These are phyloP conservation scores for Melanotaenia parkinsoni DNA, from an alignment of 2,797 vertebrate species.

Conservation along the genomic window DNA sequence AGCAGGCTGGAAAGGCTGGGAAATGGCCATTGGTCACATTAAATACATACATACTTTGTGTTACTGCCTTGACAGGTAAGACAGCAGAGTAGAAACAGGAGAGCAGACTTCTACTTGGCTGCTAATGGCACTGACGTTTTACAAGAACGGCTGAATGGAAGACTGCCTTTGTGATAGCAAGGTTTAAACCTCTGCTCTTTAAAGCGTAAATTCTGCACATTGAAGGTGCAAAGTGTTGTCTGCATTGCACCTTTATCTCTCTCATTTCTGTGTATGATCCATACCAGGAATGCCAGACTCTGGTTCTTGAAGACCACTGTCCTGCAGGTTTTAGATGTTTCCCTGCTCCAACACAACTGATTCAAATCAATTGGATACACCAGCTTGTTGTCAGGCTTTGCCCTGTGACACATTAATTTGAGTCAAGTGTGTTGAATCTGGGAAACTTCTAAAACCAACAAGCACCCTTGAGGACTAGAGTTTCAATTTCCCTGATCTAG, in stretches of 20 bases:
- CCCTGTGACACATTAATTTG: too few relatives aligned
- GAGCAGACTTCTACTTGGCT: conserved; percentile 13
- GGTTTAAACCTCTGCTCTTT: conserved; percentile 29
- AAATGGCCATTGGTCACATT: conserved; percentile 26
- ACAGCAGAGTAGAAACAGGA: conserved; percentile 16
- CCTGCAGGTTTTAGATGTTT: neutral
- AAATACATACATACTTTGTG: conserved; percentile 39
- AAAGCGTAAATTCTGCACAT: too few relatives aligned
- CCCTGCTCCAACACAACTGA: neutral
- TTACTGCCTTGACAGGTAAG: conserved; percentile 44
- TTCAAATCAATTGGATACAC: too few relatives aligned
- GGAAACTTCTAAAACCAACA: too few relatives aligned
- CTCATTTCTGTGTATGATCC: conserved; percentile 13
- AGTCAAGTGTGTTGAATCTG: too few relatives aligned
- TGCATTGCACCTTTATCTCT: conserved; percentile 1
- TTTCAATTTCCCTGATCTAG: conserved; percentile 13
- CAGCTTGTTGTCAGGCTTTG: too few relatives aligned
- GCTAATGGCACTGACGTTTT: conserved; percentile 7
- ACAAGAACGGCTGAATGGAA: conserved; percentile 22
- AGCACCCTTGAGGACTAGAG: neutral
- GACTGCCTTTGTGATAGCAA: conserved; percentile 15
- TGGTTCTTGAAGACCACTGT: neutral
- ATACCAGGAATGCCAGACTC: neutral
- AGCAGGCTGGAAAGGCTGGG: conserved; percentile 30
- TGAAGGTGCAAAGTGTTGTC: neutral